phyloP scores from a whole-genome alignment of 2,888 invertebrate species.

The Eupithecia abbreviata region DNA sequence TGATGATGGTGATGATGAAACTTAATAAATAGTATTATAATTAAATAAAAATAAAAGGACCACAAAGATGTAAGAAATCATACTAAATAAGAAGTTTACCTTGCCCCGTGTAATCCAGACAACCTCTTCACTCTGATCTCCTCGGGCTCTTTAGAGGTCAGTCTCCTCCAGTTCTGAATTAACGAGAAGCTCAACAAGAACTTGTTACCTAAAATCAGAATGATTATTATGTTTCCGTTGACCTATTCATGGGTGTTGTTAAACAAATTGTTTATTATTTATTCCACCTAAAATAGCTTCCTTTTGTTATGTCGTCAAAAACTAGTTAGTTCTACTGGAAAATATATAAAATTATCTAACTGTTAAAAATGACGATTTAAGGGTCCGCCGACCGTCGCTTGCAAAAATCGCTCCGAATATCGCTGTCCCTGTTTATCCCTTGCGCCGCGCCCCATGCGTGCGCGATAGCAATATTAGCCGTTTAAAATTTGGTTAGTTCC shows the following conservation, averaged over 20 bases:
- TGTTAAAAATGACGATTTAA: no score
- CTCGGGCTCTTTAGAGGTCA: conserved; percentile 40
- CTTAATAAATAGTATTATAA: no score
- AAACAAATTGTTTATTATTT: neutral
- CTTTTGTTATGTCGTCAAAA: neutral
- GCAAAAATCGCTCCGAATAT: no score
- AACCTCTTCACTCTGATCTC: conserved; percentile 46
- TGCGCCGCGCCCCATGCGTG: no score
- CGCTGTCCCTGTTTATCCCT: no score
- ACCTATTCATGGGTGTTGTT: neutral
- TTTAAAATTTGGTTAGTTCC: no score
- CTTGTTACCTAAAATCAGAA: conserved; percentile 39
- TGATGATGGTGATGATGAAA: no score
- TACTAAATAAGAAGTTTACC: conserved; percentile 38
- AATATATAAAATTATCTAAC: no score
- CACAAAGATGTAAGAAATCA: neutral
- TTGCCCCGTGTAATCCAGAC: conserved; percentile 52
- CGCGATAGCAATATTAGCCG: no score
- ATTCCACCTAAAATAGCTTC: neutral
- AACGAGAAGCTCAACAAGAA: conserved; percentile 51
- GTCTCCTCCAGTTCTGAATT: conserved; percentile 47
- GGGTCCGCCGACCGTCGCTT: no score
- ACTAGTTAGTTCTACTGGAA: neutral
- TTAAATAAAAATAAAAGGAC: neutral
- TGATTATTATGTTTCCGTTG: neutral